These are phyloP conservation scores for Liodrosophila aerea DNA, from an alignment of 2,888 invertebrate species.

Conservation along the genomic window DNA sequence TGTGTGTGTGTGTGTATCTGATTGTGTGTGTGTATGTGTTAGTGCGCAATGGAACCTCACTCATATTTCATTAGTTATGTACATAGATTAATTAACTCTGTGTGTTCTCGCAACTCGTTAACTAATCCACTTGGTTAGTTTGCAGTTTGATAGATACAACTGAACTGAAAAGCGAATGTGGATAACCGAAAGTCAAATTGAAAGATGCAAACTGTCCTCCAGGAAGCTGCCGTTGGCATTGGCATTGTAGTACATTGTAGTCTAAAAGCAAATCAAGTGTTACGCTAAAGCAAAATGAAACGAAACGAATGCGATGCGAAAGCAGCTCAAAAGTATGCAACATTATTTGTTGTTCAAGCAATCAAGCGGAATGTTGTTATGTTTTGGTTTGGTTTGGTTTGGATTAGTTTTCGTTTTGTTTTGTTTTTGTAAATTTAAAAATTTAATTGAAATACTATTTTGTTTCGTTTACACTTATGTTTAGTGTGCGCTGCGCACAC, in stretches of 20 bases:
- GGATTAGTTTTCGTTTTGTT: constrained; percentile 4
- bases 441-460: constrained; percentile 37
- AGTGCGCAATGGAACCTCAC: constrained; percentile 64
- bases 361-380: constrained; percentile 36
- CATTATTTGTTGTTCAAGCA: constrained; percentile 36
- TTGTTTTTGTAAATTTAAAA: neutral
- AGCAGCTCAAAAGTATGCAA: constrained; percentile 55
- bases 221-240: too few species aligned
- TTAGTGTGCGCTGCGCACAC: constrained; percentile 25
- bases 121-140: constrained; percentile 13
- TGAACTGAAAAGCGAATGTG: constrained; percentile 7
- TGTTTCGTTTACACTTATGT: constrained; percentile 26
- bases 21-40: constrained; percentile 30
- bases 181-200: constrained; percentile 5
- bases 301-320: constrained; percentile 42
- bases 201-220: neutral
- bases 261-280: constrained; percentile 27
- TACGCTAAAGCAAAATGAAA: constrained; percentile 25
- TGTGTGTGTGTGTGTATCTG: constrained; percentile 4
- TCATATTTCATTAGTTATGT: constrained; percentile 17
- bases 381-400: constrained; percentile 20
- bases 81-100: constrained; percentile 12
- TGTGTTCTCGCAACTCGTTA: constrained; percentile 6
- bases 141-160: constrained; percentile 15
- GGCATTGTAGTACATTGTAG: too few species aligned